Conservation (phyloP, 2,888 invertebrate species). For the Ctena decussata region DNA sequence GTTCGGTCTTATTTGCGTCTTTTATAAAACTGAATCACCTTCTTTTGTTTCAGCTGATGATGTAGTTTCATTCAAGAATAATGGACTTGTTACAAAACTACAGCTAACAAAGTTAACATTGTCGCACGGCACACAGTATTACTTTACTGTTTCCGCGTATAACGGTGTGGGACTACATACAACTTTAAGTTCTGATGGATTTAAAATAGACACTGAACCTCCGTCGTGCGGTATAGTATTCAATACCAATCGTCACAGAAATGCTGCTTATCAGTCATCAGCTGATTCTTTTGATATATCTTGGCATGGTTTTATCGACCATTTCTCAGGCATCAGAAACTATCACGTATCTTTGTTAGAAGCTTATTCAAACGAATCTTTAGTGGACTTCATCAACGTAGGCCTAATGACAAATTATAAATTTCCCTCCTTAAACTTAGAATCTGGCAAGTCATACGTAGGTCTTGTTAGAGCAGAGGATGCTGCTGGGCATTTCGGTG, state of each 20-base stretch:
- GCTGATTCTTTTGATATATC: constrained; percentile 40
- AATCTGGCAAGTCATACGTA: constrained; percentile 45
- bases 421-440: constrained; percentile 36
- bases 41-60: constrained; percentile 44
- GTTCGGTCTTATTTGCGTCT: no score
- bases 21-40: no score
- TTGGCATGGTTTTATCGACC: constrained; percentile 68
- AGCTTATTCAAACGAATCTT: neutral
- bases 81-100: constrained; percentile 38
- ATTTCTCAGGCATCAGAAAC: constrained; percentile 46
- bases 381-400: constrained; percentile 2
- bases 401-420: constrained; percentile 13
- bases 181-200: constrained; percentile 39
- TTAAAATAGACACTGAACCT: constrained; percentile 39
- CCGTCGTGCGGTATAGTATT: constrained; percentile 60
- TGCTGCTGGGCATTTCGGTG: constrained; percentile 53
- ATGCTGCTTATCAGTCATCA: constrained; percentile 48
- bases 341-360: constrained; percentile 52
- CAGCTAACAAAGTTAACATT: constrained; percentile 33
- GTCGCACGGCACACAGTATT: constrained; percentile 47
- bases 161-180: constrained; percentile 50
- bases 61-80: constrained; percentile 20
- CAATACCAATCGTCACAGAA: constrained; percentile 47
- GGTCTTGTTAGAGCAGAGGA: constrained; percentile 62
- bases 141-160: constrained; percentile 47